Base-by-base conservation (phyloP, 92 coral and sea anemone species). In the Bergia sp. region DNA sequence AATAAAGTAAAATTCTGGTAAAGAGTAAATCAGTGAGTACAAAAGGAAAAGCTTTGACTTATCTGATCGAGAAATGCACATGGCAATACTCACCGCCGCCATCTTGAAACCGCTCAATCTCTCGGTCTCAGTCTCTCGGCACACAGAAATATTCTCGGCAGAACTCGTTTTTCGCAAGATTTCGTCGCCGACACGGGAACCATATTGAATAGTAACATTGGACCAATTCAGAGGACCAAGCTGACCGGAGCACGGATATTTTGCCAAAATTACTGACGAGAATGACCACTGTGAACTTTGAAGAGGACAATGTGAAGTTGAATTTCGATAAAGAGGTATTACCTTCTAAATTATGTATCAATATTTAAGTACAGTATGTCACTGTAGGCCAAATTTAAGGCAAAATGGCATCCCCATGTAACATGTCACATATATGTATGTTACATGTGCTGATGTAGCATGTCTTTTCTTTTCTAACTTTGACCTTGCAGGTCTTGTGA, bases 11-110 rank as follows among this genome's bases (percentile, higher is more conserved):
- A 15, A 1, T 11, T 23, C 43, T 16, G 43, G 53, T 76, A 41
- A 15, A 8, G 45, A 76, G 18, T 76, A 76, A 74, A 18, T 41
- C 21, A 20, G 36, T 41, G 41, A n/a, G 45, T 39, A 75, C 49
- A 75, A 41, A 23, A 23, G 16, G 47, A 6, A 29, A 83, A 75
- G 36, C 58, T 61, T 39, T 29, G 37, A 83, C 40, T 50, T 15
- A 71, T 77, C 39, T 47, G 36, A 69, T 76, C 73, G 72, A 77
- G 77, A 90, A 92, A 89, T 88, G 90, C 98, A 93, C 97, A 94
- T 94, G 97, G 92, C 23, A 18, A 85, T 40, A 96, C 99, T 94
- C 88, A 96, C 99, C 97, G 99, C 99, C 95, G 99, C 99, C 99
- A 96, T 96, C 93, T 96, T 96, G 88, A 95, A 93, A 81, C 29